A percentile compares a stretch with the other conserved stretches of the same genome.
phyloP scores from a whole-genome alignment of 2,113 vertebrate genomes.

The Laticauda laticaudata region DNA sequence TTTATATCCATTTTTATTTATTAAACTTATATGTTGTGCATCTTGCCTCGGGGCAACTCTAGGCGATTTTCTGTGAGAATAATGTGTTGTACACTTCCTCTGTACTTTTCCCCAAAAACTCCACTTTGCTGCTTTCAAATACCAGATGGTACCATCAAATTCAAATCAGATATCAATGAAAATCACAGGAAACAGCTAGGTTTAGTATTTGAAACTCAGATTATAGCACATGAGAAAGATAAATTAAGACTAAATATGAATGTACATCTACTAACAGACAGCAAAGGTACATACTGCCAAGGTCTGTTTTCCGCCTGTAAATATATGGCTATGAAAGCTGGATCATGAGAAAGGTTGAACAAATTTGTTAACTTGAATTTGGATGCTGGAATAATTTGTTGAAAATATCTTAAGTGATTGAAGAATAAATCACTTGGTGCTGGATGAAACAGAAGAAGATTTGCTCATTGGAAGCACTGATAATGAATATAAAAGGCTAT shows the following conservation, averaged over 20 bases:
- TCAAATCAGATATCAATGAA: too few relatives aligned
- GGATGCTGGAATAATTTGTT: not conserved
- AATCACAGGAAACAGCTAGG: not conserved
- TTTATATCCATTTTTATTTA: not conserved
- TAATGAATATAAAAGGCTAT: not conserved
- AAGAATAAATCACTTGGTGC: not conserved
- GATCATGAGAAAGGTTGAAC: not conserved
- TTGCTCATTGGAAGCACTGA: not conserved
- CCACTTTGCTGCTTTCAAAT: not conserved
- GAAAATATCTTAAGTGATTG: not conserved
- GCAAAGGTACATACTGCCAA: not conserved
- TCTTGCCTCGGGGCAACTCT: too few relatives aligned
- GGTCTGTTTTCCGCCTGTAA: not conserved
- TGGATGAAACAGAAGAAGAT: not conserved
- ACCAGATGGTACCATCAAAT: not conserved
- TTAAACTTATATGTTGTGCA: too few relatives aligned
- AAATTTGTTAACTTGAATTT: not conserved
- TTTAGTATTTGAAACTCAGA: not conserved
- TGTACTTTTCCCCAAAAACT: not conserved
- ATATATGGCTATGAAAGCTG: not conserved
- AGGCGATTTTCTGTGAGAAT: not conserved
- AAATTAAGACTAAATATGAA: not conserved
- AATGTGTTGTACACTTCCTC: not conserved
- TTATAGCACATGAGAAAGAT: not conserved
- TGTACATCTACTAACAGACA: not conserved